Conservation (phyloP, 2,113 vertebrate genomes). For the Tachysurus fulvidraco region DNA sequence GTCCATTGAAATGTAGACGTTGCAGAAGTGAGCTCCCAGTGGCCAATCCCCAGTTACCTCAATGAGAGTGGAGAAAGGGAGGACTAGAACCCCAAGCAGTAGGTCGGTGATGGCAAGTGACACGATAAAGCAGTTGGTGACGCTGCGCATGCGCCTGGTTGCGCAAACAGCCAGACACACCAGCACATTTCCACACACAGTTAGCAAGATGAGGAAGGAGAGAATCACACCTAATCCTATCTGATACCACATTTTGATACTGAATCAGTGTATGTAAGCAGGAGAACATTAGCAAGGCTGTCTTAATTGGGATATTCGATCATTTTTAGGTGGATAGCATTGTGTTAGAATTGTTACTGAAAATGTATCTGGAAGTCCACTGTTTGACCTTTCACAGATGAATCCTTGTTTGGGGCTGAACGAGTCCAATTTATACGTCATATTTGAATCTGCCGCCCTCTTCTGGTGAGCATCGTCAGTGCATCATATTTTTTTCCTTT, state of each 20-base stretch:
- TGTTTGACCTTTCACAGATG: background rate
- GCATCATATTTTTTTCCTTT: slow-evolving; percentile 7
- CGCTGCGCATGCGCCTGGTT: slow-evolving; percentile 83
- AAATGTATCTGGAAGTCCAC: background rate
- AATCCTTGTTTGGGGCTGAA: background rate
- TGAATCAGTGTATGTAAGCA: background rate
- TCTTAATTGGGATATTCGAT: background rate
- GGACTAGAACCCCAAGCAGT: slow-evolving; percentile 86
- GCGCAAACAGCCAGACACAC: slow-evolving; percentile 88
- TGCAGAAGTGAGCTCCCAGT: slow-evolving; percentile 81
- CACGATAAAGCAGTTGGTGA: slow-evolving; percentile 93
- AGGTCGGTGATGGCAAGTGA: slow-evolving; percentile 91
- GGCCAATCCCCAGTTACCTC: slow-evolving; percentile 79
- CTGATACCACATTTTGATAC: slow-evolving; percentile 62
- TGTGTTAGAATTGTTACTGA: background rate
- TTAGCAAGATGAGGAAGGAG: slow-evolving; percentile 78
- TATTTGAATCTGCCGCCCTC: slow-evolving; percentile 39
- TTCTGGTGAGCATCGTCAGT: slow-evolving; percentile 37
- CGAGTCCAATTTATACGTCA: background rate
- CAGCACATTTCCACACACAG: slow-evolving; percentile 84
- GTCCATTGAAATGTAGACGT: slow-evolving; percentile 90
- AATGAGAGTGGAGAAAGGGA: slow-evolving; percentile 88
- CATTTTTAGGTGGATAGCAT: background rate
- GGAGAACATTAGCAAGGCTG: background rate
- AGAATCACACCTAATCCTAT: slow-evolving; percentile 74